Evolutionary conservation across 2,113 vertebrate species (phyloP).

Genomic region (Ardeotis arabs): DNA sequence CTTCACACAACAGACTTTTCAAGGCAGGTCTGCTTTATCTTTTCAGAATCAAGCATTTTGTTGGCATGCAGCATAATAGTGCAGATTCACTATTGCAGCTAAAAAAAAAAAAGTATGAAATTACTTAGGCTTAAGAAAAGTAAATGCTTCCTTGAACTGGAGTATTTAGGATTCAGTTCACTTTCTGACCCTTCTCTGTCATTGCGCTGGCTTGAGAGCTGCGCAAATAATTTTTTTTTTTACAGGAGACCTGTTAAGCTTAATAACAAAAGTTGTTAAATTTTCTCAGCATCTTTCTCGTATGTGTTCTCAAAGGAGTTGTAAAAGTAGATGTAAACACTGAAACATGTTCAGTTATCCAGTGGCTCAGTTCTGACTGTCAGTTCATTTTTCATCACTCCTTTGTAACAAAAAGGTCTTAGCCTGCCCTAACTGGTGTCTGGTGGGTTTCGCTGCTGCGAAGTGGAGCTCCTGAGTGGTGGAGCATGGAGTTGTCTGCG

Average conservation of each 20-base stretch:
- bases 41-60: background rate
- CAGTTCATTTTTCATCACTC: background rate
- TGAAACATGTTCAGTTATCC: background rate
- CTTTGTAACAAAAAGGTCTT: background rate
- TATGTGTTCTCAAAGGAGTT: background rate
- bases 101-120: background rate
- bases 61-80: background rate
- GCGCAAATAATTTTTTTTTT: background rate
- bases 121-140: background rate
- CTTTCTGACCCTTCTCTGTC: background rate
- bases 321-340: background rate
- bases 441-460: background rate
- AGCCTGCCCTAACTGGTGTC: rapidly evolving
- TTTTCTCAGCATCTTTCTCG: background rate
- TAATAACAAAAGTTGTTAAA: background rate
- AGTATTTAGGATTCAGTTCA: background rate
- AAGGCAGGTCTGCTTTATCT: background rate
- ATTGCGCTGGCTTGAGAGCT: background rate
- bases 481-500: rapidly evolving
- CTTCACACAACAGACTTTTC: background rate
- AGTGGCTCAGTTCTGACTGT: background rate
- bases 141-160: background rate
- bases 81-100: background rate
- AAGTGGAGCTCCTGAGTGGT: background rate
- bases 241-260: background rate